phyloP scores from a whole-genome alignment of 2,113 vertebrate species.

The Mus spicilegus region DNA sequence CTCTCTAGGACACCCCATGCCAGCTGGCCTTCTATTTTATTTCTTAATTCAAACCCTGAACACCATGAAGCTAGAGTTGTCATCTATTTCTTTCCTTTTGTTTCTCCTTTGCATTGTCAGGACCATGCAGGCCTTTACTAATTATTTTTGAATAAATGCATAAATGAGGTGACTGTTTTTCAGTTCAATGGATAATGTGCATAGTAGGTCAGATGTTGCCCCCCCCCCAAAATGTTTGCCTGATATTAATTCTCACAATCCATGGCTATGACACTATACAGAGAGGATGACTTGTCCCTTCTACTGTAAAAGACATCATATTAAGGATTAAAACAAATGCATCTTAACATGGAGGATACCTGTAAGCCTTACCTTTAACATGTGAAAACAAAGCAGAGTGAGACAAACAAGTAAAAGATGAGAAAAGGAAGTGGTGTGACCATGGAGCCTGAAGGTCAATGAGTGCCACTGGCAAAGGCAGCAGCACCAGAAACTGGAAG shows the following conservation, averaged over 20 bases:
- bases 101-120: background rate
- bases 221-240: background rate
- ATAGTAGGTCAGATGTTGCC: background rate
- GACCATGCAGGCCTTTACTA: background rate
- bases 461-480: background rate
- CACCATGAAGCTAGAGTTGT: background rate
- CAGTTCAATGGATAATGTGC: background rate
- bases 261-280: background rate
- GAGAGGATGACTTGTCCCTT: background rate
- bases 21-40: too few species aligned
- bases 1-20: background rate
- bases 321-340: background rate
- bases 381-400: background rate
- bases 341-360: background rate
- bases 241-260: background rate
- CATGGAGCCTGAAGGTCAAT: rapidly evolving
- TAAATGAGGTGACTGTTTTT: background rate
- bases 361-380: background rate
- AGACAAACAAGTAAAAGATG: background rate
- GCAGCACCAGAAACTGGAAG: background rate
- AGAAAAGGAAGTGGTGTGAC: background rate
- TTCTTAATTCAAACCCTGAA: background rate
- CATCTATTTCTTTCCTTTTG: background rate
- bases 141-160: background rate
- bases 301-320: background rate